A percentile compares a stretch with the other conserved stretches of the same genome.
phyloP scores from a whole-genome alignment of 2,797 vertebrate species.

The Simalia tracyae region DNA sequence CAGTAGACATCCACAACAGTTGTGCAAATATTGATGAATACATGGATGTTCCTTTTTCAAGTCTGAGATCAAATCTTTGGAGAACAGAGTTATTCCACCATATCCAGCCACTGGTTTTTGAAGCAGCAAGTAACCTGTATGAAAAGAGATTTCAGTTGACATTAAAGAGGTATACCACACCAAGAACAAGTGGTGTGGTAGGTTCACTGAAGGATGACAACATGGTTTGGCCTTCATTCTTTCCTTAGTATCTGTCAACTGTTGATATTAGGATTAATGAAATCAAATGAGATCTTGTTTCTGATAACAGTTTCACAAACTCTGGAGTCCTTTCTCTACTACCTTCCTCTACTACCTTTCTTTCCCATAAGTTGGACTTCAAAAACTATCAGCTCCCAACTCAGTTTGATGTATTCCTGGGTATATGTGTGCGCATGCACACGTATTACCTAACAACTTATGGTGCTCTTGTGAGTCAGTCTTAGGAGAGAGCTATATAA shows the following conservation, averaged over 20 bases:
- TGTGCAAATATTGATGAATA: not conserved
- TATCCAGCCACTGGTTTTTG: too few relatives aligned
- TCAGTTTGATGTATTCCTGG: not conserved
- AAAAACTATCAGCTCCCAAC: not conserved
- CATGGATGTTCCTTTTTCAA: not conserved
- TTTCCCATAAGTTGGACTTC: not conserved
- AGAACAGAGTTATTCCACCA: not conserved
- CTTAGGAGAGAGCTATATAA: not conserved
- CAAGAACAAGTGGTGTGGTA: not conserved
- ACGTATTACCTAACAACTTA: not conserved
- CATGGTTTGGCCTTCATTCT: constrained; percentile 13
- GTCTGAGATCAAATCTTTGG: not conserved
- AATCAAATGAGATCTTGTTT: constrained; percentile 5
- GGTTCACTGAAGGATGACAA: not conserved
- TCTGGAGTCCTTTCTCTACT: not conserved
- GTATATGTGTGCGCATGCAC: too few relatives aligned
- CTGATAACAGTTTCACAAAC: not conserved
- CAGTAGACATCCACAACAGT: not conserved
- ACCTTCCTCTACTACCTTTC: not conserved
- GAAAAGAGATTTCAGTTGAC: not conserved
- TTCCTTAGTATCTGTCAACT: not conserved
- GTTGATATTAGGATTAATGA: not conserved
- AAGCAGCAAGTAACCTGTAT: not conserved
- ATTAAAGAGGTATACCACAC: constrained; percentile 7
- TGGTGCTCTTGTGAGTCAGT: not conserved